Percentiles rank a stretch among this genome's conserved stretches.
These are phyloP conservation scores for Xenentodon cancila DNA, from an alignment of 2,797 vertebrate species.

Conservation along the genomic window DNA sequence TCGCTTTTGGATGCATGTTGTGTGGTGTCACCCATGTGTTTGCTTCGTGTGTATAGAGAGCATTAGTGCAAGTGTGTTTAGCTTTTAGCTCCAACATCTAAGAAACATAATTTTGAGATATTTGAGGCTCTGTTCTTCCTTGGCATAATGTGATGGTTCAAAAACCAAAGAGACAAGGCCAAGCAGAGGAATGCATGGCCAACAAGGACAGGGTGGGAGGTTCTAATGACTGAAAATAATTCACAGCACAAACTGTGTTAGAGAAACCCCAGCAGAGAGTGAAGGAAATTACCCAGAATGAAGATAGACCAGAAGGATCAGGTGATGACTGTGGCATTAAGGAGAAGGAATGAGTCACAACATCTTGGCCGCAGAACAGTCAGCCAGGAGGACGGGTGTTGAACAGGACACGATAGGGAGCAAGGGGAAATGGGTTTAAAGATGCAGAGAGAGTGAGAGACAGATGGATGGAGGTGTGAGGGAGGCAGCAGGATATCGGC, in stretches of 20 bases:
- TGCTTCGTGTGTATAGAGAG: constrained; percentile 6
- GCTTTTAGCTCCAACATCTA: constrained; percentile 37
- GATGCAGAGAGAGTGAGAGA: constrained; percentile 47
- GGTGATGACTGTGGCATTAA: constrained; percentile 28
- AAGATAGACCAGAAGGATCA: constrained; percentile 58
- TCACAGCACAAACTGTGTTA: constrained; percentile 62
- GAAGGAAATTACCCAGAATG: constrained; percentile 69
- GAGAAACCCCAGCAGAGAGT: constrained; percentile 47
- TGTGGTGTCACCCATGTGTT: constrained; percentile 42
- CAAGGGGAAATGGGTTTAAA: constrained; percentile 40
- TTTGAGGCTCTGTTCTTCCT: constrained; percentile 32
- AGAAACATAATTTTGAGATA: constrained; percentile 44
- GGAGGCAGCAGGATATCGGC: constrained; percentile 58
- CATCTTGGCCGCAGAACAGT: constrained; percentile 64
- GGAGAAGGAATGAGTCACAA: constrained; percentile 19
- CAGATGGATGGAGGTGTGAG: constrained; percentile 70
- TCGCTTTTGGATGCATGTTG: constrained; percentile 56
- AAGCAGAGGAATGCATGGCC: constrained; percentile 12
- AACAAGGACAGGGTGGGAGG: constrained; percentile 19
- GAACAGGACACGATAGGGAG: constrained; percentile 49
- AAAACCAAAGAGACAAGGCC: constrained; percentile 26
- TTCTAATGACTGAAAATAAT: constrained; percentile 51
- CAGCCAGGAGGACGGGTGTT: constrained; percentile 50
- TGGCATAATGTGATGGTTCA: constrained; percentile 42
- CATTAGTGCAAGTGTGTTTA: constrained; percentile 18